phyloP scores from a whole-genome alignment of 2,113 vertebrate species.

The Pleuronectes platessa region DNA sequence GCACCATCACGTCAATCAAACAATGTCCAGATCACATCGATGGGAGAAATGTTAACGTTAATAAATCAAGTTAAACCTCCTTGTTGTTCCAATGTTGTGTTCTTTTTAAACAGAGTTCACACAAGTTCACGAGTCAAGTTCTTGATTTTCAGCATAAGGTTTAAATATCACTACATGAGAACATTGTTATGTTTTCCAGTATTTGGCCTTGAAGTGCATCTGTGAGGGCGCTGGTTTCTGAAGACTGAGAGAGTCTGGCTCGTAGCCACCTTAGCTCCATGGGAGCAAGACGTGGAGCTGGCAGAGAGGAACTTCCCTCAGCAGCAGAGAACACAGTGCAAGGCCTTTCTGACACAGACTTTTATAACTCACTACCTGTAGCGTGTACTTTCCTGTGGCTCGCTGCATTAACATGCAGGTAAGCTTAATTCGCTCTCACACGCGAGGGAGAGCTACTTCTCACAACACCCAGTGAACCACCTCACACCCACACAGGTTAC shows the following conservation, averaged over 20 bases:
- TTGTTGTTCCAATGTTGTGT: neutral
- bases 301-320: no score
- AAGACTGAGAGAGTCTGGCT: neutral
- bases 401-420: neutral
- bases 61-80: neutral
- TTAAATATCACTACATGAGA: neutral
- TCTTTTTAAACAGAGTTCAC: neutral
- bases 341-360: neutral
- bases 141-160: neutral
- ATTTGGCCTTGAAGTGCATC: neutral
- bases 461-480: neutral
- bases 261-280: neutral
- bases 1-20: neutral
- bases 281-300: no score
- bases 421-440: neutral
- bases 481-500: conserved; percentile 1
- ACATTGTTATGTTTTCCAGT: neutral
- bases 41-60: neutral
- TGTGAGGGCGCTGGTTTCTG: neutral
- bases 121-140: neutral
- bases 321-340: no score
- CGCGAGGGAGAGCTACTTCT: neutral
- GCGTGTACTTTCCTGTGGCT: neutral
- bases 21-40: neutral
- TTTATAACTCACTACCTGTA: neutral